Percentiles rank a stretch among this genome's conserved stretches.
Evolutionary conservation across 2,113 vertebrate species (phyloP).

Genomic region (Esox niger): DNA sequence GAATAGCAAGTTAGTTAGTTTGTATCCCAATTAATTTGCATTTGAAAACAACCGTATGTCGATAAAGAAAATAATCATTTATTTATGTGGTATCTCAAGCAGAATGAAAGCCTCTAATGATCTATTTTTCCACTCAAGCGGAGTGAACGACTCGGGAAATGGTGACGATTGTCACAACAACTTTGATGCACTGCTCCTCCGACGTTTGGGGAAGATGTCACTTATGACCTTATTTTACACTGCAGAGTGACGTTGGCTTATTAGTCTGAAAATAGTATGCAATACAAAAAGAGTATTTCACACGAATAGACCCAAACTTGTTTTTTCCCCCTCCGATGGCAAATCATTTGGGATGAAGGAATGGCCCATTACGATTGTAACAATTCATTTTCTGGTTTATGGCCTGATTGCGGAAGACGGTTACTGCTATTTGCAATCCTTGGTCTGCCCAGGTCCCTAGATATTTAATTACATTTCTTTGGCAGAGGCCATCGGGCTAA

Average conservation of each 20-base stretch:
- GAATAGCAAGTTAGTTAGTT: too few relatives aligned
- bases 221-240: too few relatives aligned
- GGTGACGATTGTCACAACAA: not conserved
- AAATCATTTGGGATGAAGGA: not conserved
- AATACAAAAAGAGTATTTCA: not conserved
- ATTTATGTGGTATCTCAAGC: not conserved
- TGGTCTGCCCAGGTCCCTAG: slow-evolving; percentile 22
- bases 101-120: not conserved
- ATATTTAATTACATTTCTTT: slow-evolving; percentile 35
- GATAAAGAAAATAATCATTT: not conserved
- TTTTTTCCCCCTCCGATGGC: not conserved
- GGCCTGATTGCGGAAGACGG: slow-evolving; percentile 21
- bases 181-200: not conserved
- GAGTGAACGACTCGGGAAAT: not conserved
- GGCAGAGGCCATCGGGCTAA: slow-evolving; percentile 45
- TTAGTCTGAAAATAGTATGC: not conserved
- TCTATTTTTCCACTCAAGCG: not conserved
- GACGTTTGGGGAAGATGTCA: not conserved
- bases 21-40: not conserved
- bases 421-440: slow-evolving; percentile 25
- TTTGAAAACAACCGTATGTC: not conserved
- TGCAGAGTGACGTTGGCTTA: too few relatives aligned
- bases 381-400: not conserved
- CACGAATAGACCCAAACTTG: not conserved
- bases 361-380: too few relatives aligned